These are phyloP conservation scores for Cordilura impudica DNA, from an alignment of 2,888 invertebrate species.

Conservation along the genomic window DNA sequence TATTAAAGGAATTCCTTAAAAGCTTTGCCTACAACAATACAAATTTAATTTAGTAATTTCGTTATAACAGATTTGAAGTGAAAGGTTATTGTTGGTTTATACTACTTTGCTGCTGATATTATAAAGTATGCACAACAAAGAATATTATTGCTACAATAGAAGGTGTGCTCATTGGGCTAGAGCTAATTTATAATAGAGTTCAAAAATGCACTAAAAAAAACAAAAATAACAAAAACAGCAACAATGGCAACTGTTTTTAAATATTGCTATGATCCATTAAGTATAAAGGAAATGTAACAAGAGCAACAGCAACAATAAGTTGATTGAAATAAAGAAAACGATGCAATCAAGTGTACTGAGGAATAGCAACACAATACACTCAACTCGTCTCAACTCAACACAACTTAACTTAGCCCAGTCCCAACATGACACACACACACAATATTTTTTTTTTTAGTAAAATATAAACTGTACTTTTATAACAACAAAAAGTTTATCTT, in stretches of 20 bases:
- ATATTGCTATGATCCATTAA: background rate
- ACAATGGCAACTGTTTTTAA: constrained; percentile 4
- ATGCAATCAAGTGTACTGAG: constrained; percentile 46
- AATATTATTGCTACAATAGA: constrained; percentile 18
- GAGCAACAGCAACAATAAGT: background rate
- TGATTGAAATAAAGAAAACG: constrained; percentile 39
- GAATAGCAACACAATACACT: constrained; percentile 15
- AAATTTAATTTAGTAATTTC: too few relatives aligned
- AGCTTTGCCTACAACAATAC: too few relatives aligned
- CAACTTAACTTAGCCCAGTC: too few relatives aligned
- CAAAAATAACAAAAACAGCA: background rate
- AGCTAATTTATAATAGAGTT: constrained; percentile 46
- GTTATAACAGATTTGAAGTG: too few relatives aligned
- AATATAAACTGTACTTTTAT: background rate
- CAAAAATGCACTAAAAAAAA: constrained; percentile 15
- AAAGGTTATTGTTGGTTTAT: background rate
- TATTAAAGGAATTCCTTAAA: too few relatives aligned
- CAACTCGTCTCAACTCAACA: background rate
- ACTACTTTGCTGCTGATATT: background rate
- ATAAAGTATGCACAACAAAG: background rate
- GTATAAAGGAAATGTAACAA: constrained; percentile 2
- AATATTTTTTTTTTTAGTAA: background rate
- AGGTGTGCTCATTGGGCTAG: constrained; percentile 27
- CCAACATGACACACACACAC: background rate
- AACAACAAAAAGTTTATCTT: background rate